A percentile compares a stretch with the other conserved stretches of the same genome.
These are phyloP conservation scores for Brachycybe producta DNA, from an alignment of 2,888 invertebrate genomes.

Conservation along the genomic window DNA sequence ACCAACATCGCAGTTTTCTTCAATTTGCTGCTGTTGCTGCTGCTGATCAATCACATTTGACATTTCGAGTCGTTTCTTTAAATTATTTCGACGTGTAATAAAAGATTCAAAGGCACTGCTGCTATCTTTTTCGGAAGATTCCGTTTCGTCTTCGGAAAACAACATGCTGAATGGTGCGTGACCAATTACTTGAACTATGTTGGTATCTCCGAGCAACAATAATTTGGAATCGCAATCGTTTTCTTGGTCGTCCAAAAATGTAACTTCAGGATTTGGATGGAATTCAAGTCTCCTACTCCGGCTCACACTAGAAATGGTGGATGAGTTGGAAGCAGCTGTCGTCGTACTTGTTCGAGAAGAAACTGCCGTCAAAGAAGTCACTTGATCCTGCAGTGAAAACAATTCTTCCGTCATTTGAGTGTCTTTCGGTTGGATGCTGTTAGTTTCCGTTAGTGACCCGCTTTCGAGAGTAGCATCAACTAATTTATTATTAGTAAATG, in stretches of 20 bases:
- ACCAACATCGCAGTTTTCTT: background rate
- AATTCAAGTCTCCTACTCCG: slow-evolving; percentile 12
- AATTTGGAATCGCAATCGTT: background rate
- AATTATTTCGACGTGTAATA: no score
- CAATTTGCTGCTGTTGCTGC: no score
- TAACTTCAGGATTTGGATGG: background rate
- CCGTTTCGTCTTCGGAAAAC: slow-evolving; percentile 9
- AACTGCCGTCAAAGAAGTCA: background rate
- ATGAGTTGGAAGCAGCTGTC: no score
- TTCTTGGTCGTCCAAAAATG: background rate
- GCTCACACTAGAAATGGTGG: background rate
- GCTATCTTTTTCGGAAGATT: background rate
- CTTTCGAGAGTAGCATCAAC: no score
- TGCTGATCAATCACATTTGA: no score
- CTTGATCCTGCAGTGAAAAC: slow-evolving; percentile 10
- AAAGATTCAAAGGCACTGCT: no score
- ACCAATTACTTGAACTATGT: background rate
- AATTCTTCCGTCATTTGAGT: background rate
- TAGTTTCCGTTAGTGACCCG: background rate
- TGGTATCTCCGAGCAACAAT: background rate
- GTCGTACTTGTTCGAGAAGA: background rate
- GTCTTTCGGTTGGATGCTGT: background rate
- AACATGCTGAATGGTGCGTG: background rate
- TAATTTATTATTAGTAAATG: no score
- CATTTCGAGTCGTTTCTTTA: no score